These are phyloP conservation scores for Actinernus sp. DNA, from an alignment of 92 coral and sea anemone species.

Conservation along the genomic window DNA sequence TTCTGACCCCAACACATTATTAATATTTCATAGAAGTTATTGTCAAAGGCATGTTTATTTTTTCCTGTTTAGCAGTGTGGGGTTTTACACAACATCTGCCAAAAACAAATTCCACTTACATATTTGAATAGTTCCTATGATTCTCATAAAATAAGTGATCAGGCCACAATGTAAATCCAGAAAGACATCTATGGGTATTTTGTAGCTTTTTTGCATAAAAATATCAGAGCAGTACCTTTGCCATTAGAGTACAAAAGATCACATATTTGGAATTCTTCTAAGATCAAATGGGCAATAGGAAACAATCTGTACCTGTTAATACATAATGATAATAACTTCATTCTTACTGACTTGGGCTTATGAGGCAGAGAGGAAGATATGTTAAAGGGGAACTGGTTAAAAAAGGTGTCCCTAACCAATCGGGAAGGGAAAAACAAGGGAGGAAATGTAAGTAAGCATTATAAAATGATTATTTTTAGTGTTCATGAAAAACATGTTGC, in stretches of 20 bases:
- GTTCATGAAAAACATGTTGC: too few relatives aligned
- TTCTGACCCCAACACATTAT: too few relatives aligned
- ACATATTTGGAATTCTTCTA: not conserved
- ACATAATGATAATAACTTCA: not conserved
- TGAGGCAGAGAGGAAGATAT: not conserved
- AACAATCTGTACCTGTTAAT: not conserved
- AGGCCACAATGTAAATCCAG: too few relatives aligned
- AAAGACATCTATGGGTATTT: too few relatives aligned
- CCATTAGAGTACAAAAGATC: not conserved
- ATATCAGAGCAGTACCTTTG: not conserved
- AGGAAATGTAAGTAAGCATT: slow-evolving; percentile 3
- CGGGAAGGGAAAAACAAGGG: slow-evolving; percentile 9
- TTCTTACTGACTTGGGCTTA: not conserved
- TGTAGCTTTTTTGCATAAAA: not conserved
- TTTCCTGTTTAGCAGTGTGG: too few relatives aligned
- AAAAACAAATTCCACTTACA: too few relatives aligned
- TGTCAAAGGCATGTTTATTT: too few relatives aligned
- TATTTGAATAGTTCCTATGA: too few relatives aligned
- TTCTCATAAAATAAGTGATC: too few relatives aligned
- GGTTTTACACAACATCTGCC: too few relatives aligned
- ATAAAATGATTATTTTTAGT: not conserved
- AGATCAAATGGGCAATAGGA: not conserved
- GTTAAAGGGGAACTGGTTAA: slow-evolving; percentile 34
- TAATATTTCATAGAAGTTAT: too few relatives aligned
- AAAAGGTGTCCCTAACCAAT: slow-evolving; percentile 2